Percentiles rank a stretch among this genome's conserved stretches.
Conservation (phyloP, 2,888 invertebrate genomes). For the Cerastis leucographa region DNA sequence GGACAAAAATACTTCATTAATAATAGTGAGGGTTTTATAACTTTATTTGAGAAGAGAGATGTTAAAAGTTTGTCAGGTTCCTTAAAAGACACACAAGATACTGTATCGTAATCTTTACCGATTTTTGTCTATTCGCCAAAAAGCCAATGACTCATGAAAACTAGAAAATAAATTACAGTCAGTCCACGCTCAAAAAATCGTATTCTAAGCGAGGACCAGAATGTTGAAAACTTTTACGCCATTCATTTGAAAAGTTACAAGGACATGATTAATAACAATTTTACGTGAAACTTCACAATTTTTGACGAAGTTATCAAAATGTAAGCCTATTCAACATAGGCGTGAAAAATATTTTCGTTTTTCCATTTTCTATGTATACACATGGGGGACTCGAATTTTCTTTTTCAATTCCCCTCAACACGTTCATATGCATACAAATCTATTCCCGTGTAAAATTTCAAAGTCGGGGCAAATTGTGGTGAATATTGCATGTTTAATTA, state of each 20-base stretch:
- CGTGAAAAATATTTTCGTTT: conserved; percentile 17
- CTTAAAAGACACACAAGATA: background rate
- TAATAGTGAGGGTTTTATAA: background rate
- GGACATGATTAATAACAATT: conserved; percentile 56
- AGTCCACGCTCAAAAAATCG: conserved; percentile 42
- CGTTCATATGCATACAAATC: conserved; percentile 6
- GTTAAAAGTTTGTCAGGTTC: background rate
- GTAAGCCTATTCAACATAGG: conserved; percentile 13
- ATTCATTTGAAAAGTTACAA: conserved; percentile 57
- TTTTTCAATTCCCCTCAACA: conserved; percentile 4
- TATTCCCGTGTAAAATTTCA: conserved; percentile 6
- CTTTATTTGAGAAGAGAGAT: background rate
- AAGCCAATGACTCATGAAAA: conserved; percentile 36
- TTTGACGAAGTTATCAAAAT: conserved; percentile 40
- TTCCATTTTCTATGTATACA: conserved; percentile 9
- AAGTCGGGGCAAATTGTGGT: conserved; percentile 10
- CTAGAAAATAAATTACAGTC: conserved; percentile 42
- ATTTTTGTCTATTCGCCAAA: background rate
- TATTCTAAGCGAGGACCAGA: conserved; percentile 35
- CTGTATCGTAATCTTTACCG: background rate
- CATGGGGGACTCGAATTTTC: background rate
- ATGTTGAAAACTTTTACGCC: conserved; percentile 49
- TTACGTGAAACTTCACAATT: conserved; percentile 48
- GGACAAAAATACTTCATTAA: background rate
- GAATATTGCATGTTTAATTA: background rate